Evolutionary conservation across 2,113 vertebrate species (phyloP), one percentile per base, ranked within the genome.

Genomic region (Gobio gobio): DNA sequence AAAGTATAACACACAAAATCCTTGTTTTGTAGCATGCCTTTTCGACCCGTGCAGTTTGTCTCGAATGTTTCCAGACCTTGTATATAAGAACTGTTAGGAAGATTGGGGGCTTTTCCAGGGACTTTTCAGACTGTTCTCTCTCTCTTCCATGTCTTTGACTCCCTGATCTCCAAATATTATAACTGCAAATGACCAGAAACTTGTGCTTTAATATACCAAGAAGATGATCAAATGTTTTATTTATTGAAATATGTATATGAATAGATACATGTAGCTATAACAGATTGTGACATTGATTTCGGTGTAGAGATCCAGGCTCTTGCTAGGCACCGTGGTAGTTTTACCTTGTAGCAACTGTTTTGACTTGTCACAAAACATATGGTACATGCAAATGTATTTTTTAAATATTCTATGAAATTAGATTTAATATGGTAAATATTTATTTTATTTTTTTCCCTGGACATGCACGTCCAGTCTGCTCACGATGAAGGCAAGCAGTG

Each of bases 101-200:
- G 76, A 73, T 56, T 81, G 76, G 72, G 59, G 70, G 70, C 90
- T 92, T 90, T 87, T 88, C 75, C 63, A 63, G 64, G 86, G 88
- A 92, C 90, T 91, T 78, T 80, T 86, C 47, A 90, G 91, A 94
- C 93, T 94, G 92, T 93, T 94, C 87, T 88, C 40, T 83, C 86
- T 87, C 83, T 85, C 77, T 83, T 63, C 81, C 87, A 89, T 85
- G 90, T 68, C 74, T 56, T 72, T 64, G 75, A 79, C 85, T 91
- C 86, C 83, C 79, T 86, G 70, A 89, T 70, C 86, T 63, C 77
- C 74, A 88, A 89, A 86, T 77, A 56, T 77, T 68, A 83, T 88
- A 85, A 87, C 91, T 90, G 72, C 80, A 91, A 93, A 94, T 93
- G 94, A 95, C 94, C 94, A 95, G 94, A 95, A 93, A 95, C 94